Evolutionary conservation across 53 echinoderm and acorn worm genomes (phyloP).

Genomic region (Temnopleurus reevesii): DNA sequence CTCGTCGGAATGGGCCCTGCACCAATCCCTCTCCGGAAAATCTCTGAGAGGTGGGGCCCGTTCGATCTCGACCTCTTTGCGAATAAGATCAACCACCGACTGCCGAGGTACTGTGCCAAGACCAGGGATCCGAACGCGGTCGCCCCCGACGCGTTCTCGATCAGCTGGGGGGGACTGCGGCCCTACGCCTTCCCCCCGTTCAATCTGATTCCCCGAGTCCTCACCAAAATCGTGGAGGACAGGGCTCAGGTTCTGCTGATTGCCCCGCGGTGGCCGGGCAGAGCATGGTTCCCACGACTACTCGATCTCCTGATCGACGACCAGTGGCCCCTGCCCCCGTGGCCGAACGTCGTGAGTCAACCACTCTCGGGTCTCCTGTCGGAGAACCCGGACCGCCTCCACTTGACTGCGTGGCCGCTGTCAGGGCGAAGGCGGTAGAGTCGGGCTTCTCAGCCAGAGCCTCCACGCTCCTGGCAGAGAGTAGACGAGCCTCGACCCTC

Average conservation of each 20-base stretch:
- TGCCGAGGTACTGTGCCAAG: too few species aligned
- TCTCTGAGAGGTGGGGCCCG: too few species aligned
- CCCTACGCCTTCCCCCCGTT: too few species aligned
- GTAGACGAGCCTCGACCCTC: slow-evolving; percentile 15
- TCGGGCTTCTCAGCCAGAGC: slow-evolving; percentile 43
- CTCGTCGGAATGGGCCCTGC: too few species aligned
- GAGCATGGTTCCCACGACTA: slow-evolving; percentile 57
- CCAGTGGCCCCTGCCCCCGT: background rate
- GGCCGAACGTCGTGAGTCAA: slow-evolving; percentile 5
- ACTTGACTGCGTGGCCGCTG: slow-evolving; percentile 38
- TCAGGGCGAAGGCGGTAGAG: background rate
- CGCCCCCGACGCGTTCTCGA: too few species aligned
- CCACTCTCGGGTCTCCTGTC: background rate
- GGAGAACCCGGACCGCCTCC: background rate
- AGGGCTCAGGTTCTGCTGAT: slow-evolving; percentile 61
- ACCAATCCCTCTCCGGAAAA: too few species aligned
- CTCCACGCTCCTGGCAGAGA: background rate
- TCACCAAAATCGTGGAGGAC: too few species aligned
- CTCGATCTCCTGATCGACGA: background rate
- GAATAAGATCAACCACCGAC: too few species aligned
- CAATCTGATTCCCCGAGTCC: too few species aligned
- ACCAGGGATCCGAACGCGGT: too few species aligned
- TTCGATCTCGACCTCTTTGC: too few species aligned
- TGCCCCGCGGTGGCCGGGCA: slow-evolving; percentile 57
- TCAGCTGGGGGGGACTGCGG: too few species aligned